Evolutionary conservation across 2,113 vertebrate genomes (phyloP).

Genomic region (Synchiropus splendidus): DNA sequence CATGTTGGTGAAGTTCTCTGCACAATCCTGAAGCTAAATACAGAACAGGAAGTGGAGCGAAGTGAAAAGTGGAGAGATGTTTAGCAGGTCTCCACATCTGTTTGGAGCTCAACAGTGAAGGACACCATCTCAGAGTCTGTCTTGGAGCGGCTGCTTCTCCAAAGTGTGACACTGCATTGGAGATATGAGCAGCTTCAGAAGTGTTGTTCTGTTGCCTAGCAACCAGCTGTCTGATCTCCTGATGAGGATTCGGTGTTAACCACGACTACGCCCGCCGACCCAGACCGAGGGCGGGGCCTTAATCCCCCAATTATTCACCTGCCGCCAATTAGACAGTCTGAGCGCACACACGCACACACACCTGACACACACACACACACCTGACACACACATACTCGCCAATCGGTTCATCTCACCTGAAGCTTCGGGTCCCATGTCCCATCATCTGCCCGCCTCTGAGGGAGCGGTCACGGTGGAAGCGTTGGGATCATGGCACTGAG

Average conservation of each 20-base stretch:
- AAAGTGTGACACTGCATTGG: background rate
- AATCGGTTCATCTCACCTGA: too few relatives aligned
- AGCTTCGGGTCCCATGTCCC: too few relatives aligned
- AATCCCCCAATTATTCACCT: constrained; percentile 55
- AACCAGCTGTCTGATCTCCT: constrained; percentile 1
- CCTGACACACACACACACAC: constrained; percentile 9
- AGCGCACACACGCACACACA: constrained; percentile 15
- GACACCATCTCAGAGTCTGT: background rate
- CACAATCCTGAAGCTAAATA: too few relatives aligned
- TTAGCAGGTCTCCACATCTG: too few relatives aligned
- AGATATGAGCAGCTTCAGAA: background rate
- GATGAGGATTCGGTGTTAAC: constrained; percentile 19
- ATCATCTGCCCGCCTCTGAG: too few relatives aligned
- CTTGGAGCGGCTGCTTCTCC: background rate
- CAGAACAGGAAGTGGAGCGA: too few relatives aligned
- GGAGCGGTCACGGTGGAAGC: too few relatives aligned
- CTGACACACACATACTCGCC: too few relatives aligned
- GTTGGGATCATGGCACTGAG: too few relatives aligned
- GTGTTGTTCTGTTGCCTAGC: constrained; percentile 24
- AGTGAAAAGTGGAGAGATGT: too few relatives aligned
- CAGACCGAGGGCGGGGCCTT: constrained; percentile 43
- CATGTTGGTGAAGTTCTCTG: too few relatives aligned
- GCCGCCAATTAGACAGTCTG: constrained; percentile 31
- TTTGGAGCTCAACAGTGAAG: too few relatives aligned
- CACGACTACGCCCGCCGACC: constrained; percentile 40